Evolutionary conservation across 2,113 vertebrate genomes (phyloP).

Genomic region (Bubalus kerabau): DNA sequence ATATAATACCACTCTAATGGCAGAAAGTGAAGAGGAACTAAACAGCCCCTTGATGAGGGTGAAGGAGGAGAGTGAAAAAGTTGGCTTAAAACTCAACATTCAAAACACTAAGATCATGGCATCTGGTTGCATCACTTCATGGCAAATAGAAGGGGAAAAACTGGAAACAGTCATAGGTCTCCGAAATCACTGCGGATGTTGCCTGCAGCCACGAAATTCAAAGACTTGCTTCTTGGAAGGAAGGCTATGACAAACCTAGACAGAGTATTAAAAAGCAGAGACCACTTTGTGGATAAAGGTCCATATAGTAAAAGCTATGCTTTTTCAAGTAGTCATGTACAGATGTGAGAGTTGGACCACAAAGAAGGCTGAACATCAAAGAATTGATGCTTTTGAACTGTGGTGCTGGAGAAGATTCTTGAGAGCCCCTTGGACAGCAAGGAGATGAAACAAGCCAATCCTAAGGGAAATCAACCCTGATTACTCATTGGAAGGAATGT

Average conservation of each 20-base stretch:
- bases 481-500: not conserved
- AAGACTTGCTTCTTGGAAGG: not conserved
- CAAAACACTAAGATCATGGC: not conserved
- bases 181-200: not conserved
- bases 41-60: not conserved
- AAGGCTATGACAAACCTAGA: not conserved
- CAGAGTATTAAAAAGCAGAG: not conserved
- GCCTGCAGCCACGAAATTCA: not conserved
- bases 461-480: not conserved
- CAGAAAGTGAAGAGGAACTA: not conserved
- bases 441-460: not conserved
- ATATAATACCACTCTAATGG: not conserved
- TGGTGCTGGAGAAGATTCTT: not conserved
- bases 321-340: not conserved
- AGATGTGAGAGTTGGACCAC: not conserved
- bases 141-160: not conserved
- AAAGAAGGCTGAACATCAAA: not conserved
- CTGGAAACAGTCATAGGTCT: not conserved
- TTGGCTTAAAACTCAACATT: not conserved
- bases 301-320: not conserved
- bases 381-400: not conserved
- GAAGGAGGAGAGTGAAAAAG: not conserved
- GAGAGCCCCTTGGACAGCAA: not conserved
- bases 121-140: not conserved
- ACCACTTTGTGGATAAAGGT: not conserved